These are phyloP conservation scores for Charaxes varanes DNA, from an alignment of 1,140 invertebrate genomes.

Conservation along the genomic window DNA sequence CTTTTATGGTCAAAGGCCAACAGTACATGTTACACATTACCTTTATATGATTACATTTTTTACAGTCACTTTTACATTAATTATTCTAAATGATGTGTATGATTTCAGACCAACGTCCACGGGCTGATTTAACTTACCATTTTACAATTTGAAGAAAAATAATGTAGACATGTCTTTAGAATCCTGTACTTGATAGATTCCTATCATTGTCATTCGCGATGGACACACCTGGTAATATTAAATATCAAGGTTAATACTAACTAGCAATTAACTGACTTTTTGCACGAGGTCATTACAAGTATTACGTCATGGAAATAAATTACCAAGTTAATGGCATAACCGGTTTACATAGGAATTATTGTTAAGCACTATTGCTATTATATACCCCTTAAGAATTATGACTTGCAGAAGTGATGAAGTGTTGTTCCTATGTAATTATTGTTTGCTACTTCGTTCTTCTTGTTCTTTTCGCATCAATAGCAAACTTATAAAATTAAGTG, in stretches of 20 bases:
- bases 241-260: conserved; percentile 11
- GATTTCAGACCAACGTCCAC: no score
- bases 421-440: no score
- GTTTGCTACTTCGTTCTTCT: background rate
- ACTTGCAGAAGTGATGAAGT: no score
- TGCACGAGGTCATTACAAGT: conserved; percentile 7
- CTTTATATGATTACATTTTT: no score
- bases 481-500: no score
- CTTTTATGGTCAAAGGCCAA: no score
- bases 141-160: no score
- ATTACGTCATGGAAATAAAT: conserved; percentile 8
- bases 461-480: no score
- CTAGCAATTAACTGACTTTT: conserved; percentile 11
- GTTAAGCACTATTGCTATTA: conserved; percentile 11
- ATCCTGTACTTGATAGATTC: background rate
- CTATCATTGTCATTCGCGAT: background rate
- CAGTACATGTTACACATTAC: no score
- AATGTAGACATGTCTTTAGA: background rate
- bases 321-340: conserved; percentile 8
- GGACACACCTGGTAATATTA: conserved; percentile 3
- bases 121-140: no score
- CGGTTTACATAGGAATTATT: conserved; percentile 6
- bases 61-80: no score
- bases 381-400: conserved; percentile 9
- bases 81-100: no score